Percentiles rank a stretch among this genome's conserved stretches.
These are phyloP conservation scores for Leucozona laternaria DNA, from an alignment of 2,888 invertebrate genomes.

Conservation along the genomic window DNA sequence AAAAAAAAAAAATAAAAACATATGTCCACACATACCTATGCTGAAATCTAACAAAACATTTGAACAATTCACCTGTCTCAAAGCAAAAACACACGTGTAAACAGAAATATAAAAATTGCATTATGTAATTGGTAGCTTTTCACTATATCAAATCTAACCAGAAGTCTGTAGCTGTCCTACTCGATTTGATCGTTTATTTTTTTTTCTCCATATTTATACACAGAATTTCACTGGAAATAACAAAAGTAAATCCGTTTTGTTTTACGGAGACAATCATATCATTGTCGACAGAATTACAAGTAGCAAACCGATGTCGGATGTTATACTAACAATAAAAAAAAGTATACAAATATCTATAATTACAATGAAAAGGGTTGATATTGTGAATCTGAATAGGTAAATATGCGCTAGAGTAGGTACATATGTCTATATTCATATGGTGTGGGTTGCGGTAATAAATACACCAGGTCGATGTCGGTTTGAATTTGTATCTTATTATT, in stretches of 20 bases:
- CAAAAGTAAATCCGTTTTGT: not conserved
- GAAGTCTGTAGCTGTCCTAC: conserved; percentile 12
- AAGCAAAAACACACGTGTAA: conserved; percentile 15
- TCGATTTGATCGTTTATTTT: not conserved
- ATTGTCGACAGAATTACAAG: conserved; percentile 8
- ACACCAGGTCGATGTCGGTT: conserved; percentile 24
- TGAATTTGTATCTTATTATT: not conserved
- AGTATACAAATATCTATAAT: conserved; percentile 12
- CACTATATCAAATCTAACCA: conserved; percentile 23
- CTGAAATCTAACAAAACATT: not conserved
- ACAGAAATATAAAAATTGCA: not conserved
- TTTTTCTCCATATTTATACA: not conserved
- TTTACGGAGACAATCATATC: not conserved
- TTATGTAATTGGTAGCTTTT: conserved; percentile 10
- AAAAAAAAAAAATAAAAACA: not conserved
- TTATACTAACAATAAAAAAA: not conserved
- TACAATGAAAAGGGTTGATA: conserved; percentile 11
- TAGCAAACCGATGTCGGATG: conserved; percentile 10
- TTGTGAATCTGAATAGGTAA: conserved; percentile 17
- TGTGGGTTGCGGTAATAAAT: not conserved
- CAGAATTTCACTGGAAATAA: conserved; percentile 1
- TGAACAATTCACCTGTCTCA: conserved; percentile 14
- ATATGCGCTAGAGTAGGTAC: not conserved
- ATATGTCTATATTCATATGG: not conserved
- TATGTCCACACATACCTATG: too few species aligned